Evolutionary conservation across 2,797 vertebrate species (phyloP).

Genomic region (Lacerta viridis): DNA sequence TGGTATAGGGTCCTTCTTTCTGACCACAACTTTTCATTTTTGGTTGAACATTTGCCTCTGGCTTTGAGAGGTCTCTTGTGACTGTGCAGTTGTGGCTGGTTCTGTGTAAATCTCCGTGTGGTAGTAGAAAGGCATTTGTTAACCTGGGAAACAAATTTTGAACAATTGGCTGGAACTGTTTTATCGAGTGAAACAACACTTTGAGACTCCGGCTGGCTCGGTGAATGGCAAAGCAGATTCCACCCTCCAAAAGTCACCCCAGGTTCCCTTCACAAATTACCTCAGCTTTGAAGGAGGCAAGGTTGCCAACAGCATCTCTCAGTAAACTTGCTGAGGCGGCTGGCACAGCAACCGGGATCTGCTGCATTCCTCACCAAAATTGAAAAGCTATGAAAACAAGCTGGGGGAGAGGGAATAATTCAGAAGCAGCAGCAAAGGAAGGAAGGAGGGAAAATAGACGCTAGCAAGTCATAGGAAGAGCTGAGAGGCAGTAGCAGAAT

Average conservation of each 20-base stretch:
- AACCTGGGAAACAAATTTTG: neutral
- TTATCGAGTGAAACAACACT: neutral
- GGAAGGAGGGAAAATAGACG: conserved; percentile 10
- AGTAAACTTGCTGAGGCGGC: conserved; percentile 48
- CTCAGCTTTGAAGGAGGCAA: conserved; percentile 49
- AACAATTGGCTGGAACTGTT: neutral
- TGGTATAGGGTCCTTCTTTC: neutral
- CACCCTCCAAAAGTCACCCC: conserved; percentile 38
- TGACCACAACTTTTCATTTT: neutral
- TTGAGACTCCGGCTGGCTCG: neutral
- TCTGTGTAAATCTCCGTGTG: neutral
- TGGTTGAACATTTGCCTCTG: neutral
- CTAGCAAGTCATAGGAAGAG: neutral
- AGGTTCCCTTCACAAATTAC: conserved; percentile 2
- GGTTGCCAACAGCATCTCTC: conserved; percentile 40
- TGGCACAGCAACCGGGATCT: neutral
- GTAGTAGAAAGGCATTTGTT: neutral
- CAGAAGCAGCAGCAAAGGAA: conserved; percentile 6
- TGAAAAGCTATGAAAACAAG: conserved; percentile 18
- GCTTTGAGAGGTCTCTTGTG: neutral
- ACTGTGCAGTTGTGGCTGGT: neutral
- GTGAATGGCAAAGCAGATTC: conserved; percentile 37
- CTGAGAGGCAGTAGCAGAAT: neutral
- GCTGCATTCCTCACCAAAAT: conserved; percentile 30
- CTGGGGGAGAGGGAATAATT: conserved; percentile 42